Percentiles rank a stretch among this genome's conserved stretches.
These are phyloP conservation scores for Phalacrocorax aristotelis DNA, from an alignment of 2,113 vertebrate genomes.

Conservation along the genomic window DNA sequence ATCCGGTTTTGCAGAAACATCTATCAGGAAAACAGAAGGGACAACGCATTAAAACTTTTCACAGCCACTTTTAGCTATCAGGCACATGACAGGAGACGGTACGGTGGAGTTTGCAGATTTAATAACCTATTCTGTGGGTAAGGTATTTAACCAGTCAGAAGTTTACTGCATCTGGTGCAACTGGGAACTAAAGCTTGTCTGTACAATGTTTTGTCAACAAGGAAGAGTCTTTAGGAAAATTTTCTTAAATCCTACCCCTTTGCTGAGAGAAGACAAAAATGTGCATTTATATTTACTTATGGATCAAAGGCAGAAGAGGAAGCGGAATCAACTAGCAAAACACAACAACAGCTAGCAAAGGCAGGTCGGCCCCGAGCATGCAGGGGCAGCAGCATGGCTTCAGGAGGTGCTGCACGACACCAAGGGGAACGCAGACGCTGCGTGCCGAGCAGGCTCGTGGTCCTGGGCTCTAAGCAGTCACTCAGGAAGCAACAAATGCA, in stretches of 20 bases:
- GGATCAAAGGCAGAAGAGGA: not conserved
- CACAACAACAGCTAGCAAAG: not conserved
- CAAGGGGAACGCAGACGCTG: accelerated
- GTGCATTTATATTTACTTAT: not conserved
- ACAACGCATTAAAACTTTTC: constrained; percentile 49
- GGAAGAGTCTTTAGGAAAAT: not conserved
- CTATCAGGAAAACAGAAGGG: constrained; percentile 48
- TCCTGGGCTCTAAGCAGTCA: not conserved
- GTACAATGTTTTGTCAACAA: constrained; percentile 1
- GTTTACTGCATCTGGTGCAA: not conserved
- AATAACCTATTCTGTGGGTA: constrained; percentile 34
- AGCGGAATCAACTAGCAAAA: not conserved
- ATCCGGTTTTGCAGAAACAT: constrained; percentile 48
- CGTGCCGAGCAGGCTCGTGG: accelerated
- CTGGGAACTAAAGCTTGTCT: not conserved
- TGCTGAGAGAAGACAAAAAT: not conserved
- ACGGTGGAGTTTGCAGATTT: constrained; percentile 26
- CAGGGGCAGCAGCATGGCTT: not conserved
- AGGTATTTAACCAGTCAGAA: constrained; percentile 51
- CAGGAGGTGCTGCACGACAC: not conserved
- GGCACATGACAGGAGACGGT: constrained; percentile 20
- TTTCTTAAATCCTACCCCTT: not conserved
- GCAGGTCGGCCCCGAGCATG: accelerated
- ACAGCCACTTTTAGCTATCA: constrained; percentile 25
- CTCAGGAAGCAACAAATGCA: not conserved